phyloP scores from a whole-genome alignment of 92 coral and sea anemone genomes.

The Montipora capitata region DNA sequence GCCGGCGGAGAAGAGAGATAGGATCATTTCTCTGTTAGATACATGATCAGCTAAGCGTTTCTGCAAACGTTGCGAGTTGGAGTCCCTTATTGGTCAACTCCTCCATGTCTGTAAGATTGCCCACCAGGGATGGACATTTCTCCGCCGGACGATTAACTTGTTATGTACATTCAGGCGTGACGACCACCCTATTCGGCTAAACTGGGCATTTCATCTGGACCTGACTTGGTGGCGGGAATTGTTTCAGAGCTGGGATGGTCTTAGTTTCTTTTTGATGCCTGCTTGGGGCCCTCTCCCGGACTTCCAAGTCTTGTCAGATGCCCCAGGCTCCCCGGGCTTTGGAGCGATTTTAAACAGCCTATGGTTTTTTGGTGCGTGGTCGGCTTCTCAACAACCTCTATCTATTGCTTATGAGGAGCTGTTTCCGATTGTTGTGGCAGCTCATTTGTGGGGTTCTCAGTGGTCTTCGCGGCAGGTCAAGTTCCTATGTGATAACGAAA shows the following conservation, averaged over 20 bases:
- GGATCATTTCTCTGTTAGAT: background rate
- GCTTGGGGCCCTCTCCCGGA: constrained; percentile 31
- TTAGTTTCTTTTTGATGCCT: constrained; percentile 36
- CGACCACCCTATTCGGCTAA: background rate
- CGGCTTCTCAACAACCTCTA: background rate
- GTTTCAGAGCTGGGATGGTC: constrained; percentile 28
- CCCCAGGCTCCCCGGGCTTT: constrained; percentile 41
- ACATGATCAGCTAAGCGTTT: background rate
- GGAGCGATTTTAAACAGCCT: constrained; percentile 19
- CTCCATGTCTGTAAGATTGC: background rate
- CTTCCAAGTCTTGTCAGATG: constrained; percentile 39
- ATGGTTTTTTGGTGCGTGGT: constrained; percentile 46
- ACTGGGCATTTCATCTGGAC: background rate
- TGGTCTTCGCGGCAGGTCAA: constrained; percentile 21
- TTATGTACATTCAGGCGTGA: background rate
- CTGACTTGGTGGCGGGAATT: constrained; percentile 47
- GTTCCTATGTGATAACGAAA: constrained; percentile 12
- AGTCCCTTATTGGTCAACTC: background rate
- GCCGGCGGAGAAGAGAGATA: background rate
- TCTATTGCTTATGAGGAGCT: constrained; percentile 7
- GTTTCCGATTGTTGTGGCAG: constrained; percentile 34
- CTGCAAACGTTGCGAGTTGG: background rate
- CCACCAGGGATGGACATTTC: constrained; percentile 50
- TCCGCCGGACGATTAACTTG: constrained; percentile 44
- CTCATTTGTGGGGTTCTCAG: constrained; percentile 34